Conservation (phyloP, 1,140 invertebrate species). For the Nautilus pompilius region DNA sequence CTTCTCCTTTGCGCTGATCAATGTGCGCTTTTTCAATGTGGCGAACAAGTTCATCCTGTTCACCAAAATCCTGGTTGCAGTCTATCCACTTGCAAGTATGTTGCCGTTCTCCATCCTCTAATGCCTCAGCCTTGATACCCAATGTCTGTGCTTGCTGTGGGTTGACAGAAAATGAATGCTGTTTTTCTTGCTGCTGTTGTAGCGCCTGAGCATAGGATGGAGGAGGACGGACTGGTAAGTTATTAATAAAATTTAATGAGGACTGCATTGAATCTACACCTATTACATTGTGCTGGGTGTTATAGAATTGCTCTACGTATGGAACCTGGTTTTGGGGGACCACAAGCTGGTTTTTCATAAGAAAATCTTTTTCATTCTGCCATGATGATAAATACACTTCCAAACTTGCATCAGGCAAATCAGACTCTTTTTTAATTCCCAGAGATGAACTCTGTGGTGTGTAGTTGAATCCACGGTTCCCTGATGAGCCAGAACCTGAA, state of each 20-base stretch:
- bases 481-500: conserved; percentile 27
- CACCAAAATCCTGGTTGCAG: conserved; percentile 74
- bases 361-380: conserved; percentile 4
- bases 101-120: conserved; percentile 38
- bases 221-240: conserved; percentile 32
- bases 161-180: conserved; percentile 2
- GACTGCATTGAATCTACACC: too few relatives aligned
- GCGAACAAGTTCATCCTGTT: conserved; percentile 76
- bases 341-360: conserved; percentile 43
- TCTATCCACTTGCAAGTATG: conserved; percentile 77
- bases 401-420: conserved; percentile 5
- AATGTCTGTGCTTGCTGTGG: conserved; percentile 8
- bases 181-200: conserved; percentile 25
- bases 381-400: background rate
- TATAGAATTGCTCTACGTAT: conserved; percentile 36
- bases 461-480: conserved; percentile 16
- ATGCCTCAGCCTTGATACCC: conserved; percentile 25
- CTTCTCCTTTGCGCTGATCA: conserved; percentile 79
- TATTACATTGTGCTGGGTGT: conserved; percentile 3
- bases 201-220: conserved; percentile 49
- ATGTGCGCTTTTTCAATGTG: conserved; percentile 91
- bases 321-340: conserved; percentile 41
- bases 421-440: conserved; percentile 25
- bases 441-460: conserved; percentile 26
- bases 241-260: too few relatives aligned